A percentile compares a stretch with the other conserved stretches of the same genome.
These are phyloP conservation scores for human (Homo sapiens) DNA, from an alignment of 2,113 vertebrate genomes.

Conservation along the genomic window GRCh38 chr12:113945001-113945500, in stretches of 20 bases:
- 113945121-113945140: background rate
- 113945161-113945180: no score
- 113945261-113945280: background rate
- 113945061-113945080: background rate
- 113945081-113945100: no score
- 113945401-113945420: background rate
- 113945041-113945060: no score
- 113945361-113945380: accelerated
- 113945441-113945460: background rate
- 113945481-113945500: background rate
- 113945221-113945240: background rate
- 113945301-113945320: background rate
- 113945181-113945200: background rate
- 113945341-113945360: accelerated
- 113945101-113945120: background rate
- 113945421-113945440: background rate
- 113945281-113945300: no score
- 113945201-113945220: background rate
- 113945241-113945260: background rate
- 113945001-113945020: background rate
- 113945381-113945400: accelerated
- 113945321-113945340: background rate
- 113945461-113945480: background rate
- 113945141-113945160: background rate
- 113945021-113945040: background rate